These are phyloP conservation scores for Notodonta ziczac DNA, from an alignment of 2,888 invertebrate species.

Conservation along the genomic window DNA sequence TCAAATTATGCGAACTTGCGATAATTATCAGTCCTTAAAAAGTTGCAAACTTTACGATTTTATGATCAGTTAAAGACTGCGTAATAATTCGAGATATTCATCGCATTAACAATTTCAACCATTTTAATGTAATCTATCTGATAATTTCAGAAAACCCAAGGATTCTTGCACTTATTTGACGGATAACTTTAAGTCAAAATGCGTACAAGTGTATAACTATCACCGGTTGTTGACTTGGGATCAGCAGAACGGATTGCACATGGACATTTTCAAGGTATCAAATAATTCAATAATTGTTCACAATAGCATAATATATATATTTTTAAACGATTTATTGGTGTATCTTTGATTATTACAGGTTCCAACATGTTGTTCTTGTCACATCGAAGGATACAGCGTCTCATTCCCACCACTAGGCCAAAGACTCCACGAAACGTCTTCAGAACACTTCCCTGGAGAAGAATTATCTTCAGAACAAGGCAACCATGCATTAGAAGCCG, in stretches of 20 bases:
- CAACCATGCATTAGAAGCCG: conserved; percentile 76
- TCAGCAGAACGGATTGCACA: conserved; percentile 90
- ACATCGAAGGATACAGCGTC: conserved; percentile 90
- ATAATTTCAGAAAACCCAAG: conserved; percentile 86
- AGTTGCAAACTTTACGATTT: not conserved
- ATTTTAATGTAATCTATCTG: not conserved
- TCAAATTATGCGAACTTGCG: too few relatives aligned
- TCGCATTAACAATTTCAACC: not conserved
- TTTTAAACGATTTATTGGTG: not conserved
- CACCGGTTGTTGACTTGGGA: conserved; percentile 93
- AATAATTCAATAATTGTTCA: not conserved
- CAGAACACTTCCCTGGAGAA: conserved; percentile 84
- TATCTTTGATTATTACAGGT: conserved; percentile 75
- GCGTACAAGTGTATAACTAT: conserved; percentile 93
- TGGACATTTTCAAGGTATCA: conserved; percentile 91
- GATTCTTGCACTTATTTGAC: conserved; percentile 91
- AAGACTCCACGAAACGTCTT: conserved; percentile 76
- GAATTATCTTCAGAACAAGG: conserved; percentile 79
- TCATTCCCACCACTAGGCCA: conserved; percentile 86
- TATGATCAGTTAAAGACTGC: not conserved
- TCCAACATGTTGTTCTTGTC: conserved; percentile 93
- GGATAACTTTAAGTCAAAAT: conserved; percentile 91
- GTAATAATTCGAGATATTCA: not conserved
- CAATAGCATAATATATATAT: not conserved
- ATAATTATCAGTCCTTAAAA: not conserved